phyloP scores from a whole-genome alignment of 2,888 invertebrate species.

The Junonia oenone region DNA sequence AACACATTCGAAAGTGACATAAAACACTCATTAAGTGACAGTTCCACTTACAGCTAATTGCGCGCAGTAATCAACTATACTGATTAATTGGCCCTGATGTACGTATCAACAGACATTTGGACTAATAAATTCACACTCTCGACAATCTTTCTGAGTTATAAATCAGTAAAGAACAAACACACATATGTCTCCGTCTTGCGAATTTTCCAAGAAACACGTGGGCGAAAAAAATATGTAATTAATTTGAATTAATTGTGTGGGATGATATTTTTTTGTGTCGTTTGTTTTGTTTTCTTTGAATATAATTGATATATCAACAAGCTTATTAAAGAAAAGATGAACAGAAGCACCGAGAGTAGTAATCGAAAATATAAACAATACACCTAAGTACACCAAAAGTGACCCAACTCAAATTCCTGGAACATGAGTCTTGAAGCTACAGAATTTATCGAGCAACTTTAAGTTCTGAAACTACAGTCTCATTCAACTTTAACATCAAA shows the following conservation, averaged over 20 bases:
- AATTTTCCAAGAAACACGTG: neutral
- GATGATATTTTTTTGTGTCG: neutral
- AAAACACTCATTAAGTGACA: conserved; percentile 7
- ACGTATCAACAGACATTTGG: conserved; percentile 11
- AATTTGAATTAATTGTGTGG: neutral
- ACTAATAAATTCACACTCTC: conserved; percentile 9
- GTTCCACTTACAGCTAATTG: conserved; percentile 9
- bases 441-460: no score
- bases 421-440: no score
- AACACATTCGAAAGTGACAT: neutral
- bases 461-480: no score
- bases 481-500: no score
- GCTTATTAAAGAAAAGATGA: no score
- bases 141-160: conserved; percentile 4
- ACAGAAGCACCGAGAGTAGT: no score
- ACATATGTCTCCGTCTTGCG: neutral
- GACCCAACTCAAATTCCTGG: no score
- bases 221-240: neutral
- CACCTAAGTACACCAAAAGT: no score
- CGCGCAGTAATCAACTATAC: conserved; percentile 12
- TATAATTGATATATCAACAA: no score
- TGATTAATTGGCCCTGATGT: conserved; percentile 16
- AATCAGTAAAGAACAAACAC: conserved; percentile 4
- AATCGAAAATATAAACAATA: no score
- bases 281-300: neutral